These are phyloP conservation scores for Amiota minor DNA, from an alignment of 2,888 invertebrate species.

Conservation along the genomic window DNA sequence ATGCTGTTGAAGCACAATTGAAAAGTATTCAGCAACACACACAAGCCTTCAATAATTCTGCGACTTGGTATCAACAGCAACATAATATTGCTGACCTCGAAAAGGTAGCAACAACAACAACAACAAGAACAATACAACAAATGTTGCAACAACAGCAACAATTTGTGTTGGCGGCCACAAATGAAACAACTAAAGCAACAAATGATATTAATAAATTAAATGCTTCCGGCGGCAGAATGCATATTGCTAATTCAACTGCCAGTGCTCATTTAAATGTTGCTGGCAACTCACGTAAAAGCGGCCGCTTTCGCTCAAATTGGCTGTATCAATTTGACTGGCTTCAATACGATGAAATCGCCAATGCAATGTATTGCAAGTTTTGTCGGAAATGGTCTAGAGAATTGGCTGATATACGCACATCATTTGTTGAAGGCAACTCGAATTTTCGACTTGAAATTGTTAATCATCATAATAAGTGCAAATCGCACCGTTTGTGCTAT, in stretches of 20 bases:
- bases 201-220: conserved; percentile 13
- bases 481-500: conserved; percentile 81
- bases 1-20: conserved; percentile 63
- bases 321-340: conserved; percentile 82
- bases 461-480: conserved; percentile 86
- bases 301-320: conserved; percentile 82
- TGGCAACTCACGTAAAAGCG: conserved; percentile 75
- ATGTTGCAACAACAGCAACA: conserved; percentile 31
- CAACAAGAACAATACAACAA: conserved; percentile 73
- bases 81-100: conserved; percentile 54
- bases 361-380: conserved; percentile 83
- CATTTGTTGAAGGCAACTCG: conserved; percentile 84
- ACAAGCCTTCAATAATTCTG: conserved; percentile 46
- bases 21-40: conserved; percentile 57
- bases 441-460: conserved; percentile 85
- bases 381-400: conserved; percentile 83
- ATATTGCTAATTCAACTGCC: conserved; percentile 29
- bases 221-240: background rate
- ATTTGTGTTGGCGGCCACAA: conserved; percentile 19
- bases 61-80: conserved; percentile 54
- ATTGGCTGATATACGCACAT: conserved; percentile 82
- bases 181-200: conserved; percentile 40
- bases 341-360: conserved; percentile 79
- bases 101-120: conserved; percentile 72
- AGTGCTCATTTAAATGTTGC: conserved; percentile 6